Conservation (phyloP, 1,140 invertebrate genomes). For the Pectinophora gossypiella region DNA sequence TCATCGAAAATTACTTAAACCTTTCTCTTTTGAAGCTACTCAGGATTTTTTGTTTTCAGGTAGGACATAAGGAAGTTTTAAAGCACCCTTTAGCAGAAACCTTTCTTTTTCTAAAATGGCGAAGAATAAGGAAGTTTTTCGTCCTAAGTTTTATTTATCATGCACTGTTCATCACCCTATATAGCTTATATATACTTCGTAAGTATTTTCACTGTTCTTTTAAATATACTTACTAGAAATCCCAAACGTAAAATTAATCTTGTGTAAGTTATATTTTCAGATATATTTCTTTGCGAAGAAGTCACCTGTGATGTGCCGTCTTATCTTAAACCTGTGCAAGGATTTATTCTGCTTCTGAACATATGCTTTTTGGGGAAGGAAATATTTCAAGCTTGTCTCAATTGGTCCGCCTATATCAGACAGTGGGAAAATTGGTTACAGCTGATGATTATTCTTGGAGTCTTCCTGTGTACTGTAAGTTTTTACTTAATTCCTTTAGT, state of each 20-base stretch:
- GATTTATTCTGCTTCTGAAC: constrained; percentile 79
- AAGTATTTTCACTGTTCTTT: constrained; percentile 25
- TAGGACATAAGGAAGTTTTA: constrained; percentile 83
- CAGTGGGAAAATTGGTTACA: constrained; percentile 92
- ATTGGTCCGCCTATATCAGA: constrained; percentile 81
- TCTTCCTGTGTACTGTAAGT: constrained; percentile 78
- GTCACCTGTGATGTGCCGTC: constrained; percentile 65
- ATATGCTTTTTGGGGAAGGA: constrained; percentile 81
- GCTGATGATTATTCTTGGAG: constrained; percentile 82
- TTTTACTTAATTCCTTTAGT: too few species aligned
- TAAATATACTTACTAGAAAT: background rate
- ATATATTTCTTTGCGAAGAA: constrained; percentile 57
- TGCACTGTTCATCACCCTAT: constrained; percentile 83
- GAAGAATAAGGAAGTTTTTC: constrained; percentile 89
- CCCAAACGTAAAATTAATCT: background rate
- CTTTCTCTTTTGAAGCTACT: background rate
- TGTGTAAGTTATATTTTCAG: constrained; percentile 45
- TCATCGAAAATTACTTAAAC: background rate
- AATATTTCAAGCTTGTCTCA: constrained; percentile 81
- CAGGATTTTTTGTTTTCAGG: constrained; percentile 41
- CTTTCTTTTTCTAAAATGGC: constrained; percentile 89
- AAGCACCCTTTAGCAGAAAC: constrained; percentile 89
- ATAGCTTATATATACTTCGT: constrained; percentile 82
- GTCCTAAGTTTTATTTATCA: constrained; percentile 87
- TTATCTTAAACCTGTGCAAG: constrained; percentile 75